Base-by-base conservation (phyloP, 2,797 vertebrate genomes). In the Manis javanica region DNA sequence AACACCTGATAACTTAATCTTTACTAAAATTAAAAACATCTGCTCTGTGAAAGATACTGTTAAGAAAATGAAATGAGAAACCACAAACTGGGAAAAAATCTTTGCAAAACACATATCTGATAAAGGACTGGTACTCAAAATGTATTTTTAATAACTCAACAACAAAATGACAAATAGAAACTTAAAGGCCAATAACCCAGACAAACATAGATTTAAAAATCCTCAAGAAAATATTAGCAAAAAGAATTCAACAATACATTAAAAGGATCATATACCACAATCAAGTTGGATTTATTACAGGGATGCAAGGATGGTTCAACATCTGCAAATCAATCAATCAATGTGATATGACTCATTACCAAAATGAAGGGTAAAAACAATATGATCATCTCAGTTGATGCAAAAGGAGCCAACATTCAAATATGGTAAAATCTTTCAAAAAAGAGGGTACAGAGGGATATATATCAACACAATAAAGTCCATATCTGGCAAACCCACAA, bases 31-130 rank as follows among this genome's bases (percentile, higher is more conserved):
- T 59, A n/a, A 87, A 72, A 69, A 53, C 29, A 26, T 79, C 34
- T 89, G 74, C 57, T 93, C 10, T 72, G 29, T 93, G 71, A 89
- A 51, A 94, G 71, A 84, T 23, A 84, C 5, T 37, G 61, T 68
- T 63, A 23, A 86, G 55, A 72, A 15, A 87, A 93, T 42, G 46
- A 77, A 77, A 84, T 84, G 39, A 79, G 8, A 69, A 46, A 55
- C 18, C 53, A 61, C 9, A 59, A 24, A 78, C n/a, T 72, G 21
- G 37, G 66, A 69, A n/a, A 77, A 87, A 71, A 53, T 37, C 42
- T n/a, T 24, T 63, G 64, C 12, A 87, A 87, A 85, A 61, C 4
- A 66, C 5, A 9, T 59, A 78, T 68, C 37, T 49, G 5, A 64
- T 53, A 53, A 75, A 83, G 34, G 19, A 55, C 26, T 66, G 8